These are phyloP conservation scores for Apodemia mormo DNA, from an alignment of 2,888 invertebrate genomes.

Conservation along the genomic window DNA sequence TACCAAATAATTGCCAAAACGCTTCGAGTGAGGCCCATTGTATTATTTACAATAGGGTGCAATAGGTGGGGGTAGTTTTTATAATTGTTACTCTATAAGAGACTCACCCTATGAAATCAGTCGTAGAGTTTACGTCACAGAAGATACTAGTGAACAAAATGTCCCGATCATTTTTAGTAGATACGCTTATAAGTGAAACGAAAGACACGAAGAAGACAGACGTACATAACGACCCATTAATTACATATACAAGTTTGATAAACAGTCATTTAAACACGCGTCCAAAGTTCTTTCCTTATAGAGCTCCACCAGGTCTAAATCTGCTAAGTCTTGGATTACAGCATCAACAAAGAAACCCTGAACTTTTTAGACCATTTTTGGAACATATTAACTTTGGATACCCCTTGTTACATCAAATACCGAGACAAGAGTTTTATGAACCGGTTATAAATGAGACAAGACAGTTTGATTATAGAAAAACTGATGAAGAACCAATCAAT, in stretches of 20 bases:
- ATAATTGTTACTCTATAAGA: slow-evolving; percentile 73
- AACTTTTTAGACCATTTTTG: slow-evolving; percentile 73
- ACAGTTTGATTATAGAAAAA: slow-evolving; percentile 57
- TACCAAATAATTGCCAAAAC: slow-evolving; percentile 81
- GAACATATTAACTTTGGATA: slow-evolving; percentile 72
- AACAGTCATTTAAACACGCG: slow-evolving; percentile 60
- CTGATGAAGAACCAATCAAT: slow-evolving; percentile 62
- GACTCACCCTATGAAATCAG: slow-evolving; percentile 61
- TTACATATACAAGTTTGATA: slow-evolving; percentile 64
- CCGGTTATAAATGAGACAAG: slow-evolving; percentile 50
- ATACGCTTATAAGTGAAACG: slow-evolving; percentile 87
- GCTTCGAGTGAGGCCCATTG: slow-evolving; percentile 78
- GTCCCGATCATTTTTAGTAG: slow-evolving; percentile 92
- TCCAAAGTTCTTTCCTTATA: slow-evolving; percentile 82
- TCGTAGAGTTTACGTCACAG: slow-evolving; percentile 53
- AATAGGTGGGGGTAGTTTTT: slow-evolving; percentile 81
- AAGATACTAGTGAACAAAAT: slow-evolving; percentile 63
- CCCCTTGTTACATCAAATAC: slow-evolving; percentile 66
- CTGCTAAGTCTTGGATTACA: slow-evolving; percentile 84
- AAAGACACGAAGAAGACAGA: slow-evolving; percentile 71
- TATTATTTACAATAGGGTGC: slow-evolving; percentile 78
- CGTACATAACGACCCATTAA: slow-evolving; percentile 62
- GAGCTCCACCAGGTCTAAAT: slow-evolving; percentile 84
- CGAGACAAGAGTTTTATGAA: slow-evolving; percentile 60
- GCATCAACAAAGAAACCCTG: slow-evolving; percentile 77